These are phyloP conservation scores for Metopolophium dirhodum DNA, from an alignment of 1,140 invertebrate genomes.

Conservation along the genomic window DNA sequence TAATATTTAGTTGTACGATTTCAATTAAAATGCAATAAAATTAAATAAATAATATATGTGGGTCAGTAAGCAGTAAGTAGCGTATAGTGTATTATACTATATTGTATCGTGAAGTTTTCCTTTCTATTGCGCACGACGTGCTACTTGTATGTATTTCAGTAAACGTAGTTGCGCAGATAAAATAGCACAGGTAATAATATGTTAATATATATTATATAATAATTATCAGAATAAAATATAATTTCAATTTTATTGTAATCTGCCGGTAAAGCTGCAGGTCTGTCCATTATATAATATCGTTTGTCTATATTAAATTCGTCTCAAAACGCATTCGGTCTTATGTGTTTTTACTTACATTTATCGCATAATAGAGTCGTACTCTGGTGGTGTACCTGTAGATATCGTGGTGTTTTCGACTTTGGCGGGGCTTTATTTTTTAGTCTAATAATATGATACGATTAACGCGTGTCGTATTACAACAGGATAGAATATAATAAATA, in stretches of 20 bases:
- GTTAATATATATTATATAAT: not conserved
- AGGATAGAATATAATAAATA: not conserved
- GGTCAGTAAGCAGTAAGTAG: not conserved
- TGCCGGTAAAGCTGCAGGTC: not conserved
- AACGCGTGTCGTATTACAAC: not conserved
- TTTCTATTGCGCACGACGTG: conserved; percentile 11
- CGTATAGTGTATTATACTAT: not conserved
- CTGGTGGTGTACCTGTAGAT: not conserved
- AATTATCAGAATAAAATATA: not conserved
- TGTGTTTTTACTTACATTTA: not conserved
- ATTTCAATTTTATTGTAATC: not conserved
- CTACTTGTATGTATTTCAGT: conserved; percentile 17
- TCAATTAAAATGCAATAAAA: not conserved
- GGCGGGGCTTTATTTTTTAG: not conserved
- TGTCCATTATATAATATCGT: no score
- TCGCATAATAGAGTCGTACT: not conserved
- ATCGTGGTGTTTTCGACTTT: not conserved
- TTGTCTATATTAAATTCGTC: not conserved
- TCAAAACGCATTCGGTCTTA: not conserved
- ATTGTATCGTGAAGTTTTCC: not conserved
- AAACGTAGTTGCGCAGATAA: not conserved
- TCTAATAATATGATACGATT: not conserved
- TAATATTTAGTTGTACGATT: not conserved
- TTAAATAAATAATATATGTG: not conserved
- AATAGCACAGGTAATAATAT: not conserved